Evolutionary conservation across 1,140 invertebrate genomes (phyloP).

Genomic region (Drosophila funebris): DNA sequence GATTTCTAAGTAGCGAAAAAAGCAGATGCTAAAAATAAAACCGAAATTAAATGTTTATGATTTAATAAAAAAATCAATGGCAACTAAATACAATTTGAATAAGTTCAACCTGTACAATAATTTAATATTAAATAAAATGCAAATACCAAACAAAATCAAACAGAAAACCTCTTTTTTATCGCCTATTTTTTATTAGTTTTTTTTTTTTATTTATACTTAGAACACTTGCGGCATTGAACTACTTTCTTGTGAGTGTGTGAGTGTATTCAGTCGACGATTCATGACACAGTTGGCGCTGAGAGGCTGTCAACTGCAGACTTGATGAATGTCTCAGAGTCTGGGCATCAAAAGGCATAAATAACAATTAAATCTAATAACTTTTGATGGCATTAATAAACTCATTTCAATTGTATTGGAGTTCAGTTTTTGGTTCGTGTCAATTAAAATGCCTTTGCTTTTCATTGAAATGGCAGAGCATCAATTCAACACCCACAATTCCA

Average conservation of each 20-base stretch:
- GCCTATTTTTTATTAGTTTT: neutral
- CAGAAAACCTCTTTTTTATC: neutral
- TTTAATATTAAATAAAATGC: conserved; percentile 80
- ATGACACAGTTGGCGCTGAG: conserved; percentile 21
- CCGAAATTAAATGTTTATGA: conserved; percentile 69
- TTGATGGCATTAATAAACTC: conserved; percentile 27
- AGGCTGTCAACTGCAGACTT: conserved; percentile 13
- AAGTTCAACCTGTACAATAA: conserved; percentile 82
- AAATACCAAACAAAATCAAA: conserved; percentile 54
- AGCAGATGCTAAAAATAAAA: conserved; percentile 13
- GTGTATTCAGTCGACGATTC: neutral
- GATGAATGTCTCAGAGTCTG: conserved; percentile 21
- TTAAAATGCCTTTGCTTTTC: conserved; percentile 43
- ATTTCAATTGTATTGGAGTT: neutral
- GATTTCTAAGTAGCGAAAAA: conserved; percentile 79
- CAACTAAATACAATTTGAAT: conserved; percentile 81
- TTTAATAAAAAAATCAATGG: conserved; percentile 65
- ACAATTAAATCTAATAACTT: conserved; percentile 38
- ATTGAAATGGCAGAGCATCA: neutral
- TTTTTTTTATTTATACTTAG: neutral
- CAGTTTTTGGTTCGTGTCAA: conserved; percentile 25
- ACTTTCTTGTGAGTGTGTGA: neutral
- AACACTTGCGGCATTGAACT: conserved; percentile 15
- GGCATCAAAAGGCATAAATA: conserved; percentile 43
- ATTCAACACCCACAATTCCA: neutral